These are phyloP conservation scores for Drymonia ruficornis DNA, from an alignment of 2,888 invertebrate species.

Conservation along the genomic window DNA sequence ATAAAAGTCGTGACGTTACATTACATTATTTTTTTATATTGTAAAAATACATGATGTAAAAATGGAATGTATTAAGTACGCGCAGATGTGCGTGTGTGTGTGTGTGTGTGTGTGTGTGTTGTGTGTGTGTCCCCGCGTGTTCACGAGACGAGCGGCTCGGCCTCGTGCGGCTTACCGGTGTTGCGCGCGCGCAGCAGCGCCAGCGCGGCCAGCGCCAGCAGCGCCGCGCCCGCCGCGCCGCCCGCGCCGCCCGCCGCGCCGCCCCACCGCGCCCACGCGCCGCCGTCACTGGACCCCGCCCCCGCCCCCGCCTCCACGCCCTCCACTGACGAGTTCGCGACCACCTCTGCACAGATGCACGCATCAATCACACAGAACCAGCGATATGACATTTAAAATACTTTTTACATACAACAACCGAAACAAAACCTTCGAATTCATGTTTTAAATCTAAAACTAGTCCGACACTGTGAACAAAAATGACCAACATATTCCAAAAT, in stretches of 20 bases:
- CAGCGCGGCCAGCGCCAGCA: slow-evolving; percentile 62
- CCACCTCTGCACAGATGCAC: slow-evolving; percentile 33
- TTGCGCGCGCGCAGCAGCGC: slow-evolving; percentile 60
- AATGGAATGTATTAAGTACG: background rate
- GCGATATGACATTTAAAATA: too few relatives aligned
- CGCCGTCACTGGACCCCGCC: slow-evolving; percentile 24
- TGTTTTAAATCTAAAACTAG: too few relatives aligned
- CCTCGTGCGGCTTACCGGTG: slow-evolving; percentile 58
- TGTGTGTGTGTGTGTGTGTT: background rate
- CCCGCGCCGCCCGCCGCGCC: slow-evolving; percentile 65
- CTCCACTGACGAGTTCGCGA: background rate
- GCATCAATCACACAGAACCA: too few relatives aligned
- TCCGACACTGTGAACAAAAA: too few relatives aligned
- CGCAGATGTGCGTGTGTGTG: slow-evolving; percentile 2
- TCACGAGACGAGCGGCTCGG: slow-evolving; percentile 50
- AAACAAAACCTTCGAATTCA: too few relatives aligned
- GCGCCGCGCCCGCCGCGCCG: slow-evolving; percentile 62
- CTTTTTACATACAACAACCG: too few relatives aligned
- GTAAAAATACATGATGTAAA: background rate
- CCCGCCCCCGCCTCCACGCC: slow-evolving; percentile 11
- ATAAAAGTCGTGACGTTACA: too few relatives aligned
- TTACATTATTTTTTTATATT: too few relatives aligned
- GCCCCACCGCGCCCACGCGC: slow-evolving; percentile 58
- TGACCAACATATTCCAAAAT: too few relatives aligned
- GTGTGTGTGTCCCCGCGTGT: slow-evolving; percentile 5